Percentiles rank a stretch among this genome's conserved stretches.
Evolutionary conservation across 1,140 invertebrate species (phyloP).

Genomic region (Drosophila subpulchrella): DNA sequence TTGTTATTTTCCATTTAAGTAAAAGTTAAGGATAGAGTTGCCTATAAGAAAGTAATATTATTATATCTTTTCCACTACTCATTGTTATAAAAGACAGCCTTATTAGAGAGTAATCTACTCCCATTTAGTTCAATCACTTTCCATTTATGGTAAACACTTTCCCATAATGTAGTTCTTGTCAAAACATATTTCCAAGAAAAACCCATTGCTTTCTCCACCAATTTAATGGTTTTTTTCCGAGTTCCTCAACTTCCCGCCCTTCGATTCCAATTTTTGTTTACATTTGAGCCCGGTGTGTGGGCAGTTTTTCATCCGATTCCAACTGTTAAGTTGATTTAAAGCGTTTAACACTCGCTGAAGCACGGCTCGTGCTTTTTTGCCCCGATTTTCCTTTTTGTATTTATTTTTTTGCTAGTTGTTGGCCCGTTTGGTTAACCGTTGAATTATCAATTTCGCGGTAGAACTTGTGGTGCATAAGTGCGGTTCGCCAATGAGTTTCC

Average conservation of each 20-base stretch:
- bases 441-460: conserved; percentile 84
- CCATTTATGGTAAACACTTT: too few relatives aligned
- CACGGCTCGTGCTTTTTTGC: conserved; percentile 20
- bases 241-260: neutral
- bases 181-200: too few relatives aligned
- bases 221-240: neutral
- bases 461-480: conserved; percentile 83
- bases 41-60: too few relatives aligned
- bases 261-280: conserved; percentile 26
- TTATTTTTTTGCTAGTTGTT: conserved; percentile 65
- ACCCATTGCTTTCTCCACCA: too few relatives aligned
- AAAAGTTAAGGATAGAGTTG: too few relatives aligned
- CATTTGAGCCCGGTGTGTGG: conserved; percentile 11
- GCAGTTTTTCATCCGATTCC: conserved; percentile 5
- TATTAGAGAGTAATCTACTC: too few relatives aligned
- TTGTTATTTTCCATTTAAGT: too few relatives aligned
- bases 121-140: too few relatives aligned
- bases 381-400: conserved; percentile 22
- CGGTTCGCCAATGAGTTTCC: conserved; percentile 83
- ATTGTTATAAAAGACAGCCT: too few relatives aligned
- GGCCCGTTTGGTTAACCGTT: conserved; percentile 79
- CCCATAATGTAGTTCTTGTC: too few relatives aligned
- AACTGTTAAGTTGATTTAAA: conserved; percentile 68
- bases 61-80: too few relatives aligned
- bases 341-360: conserved; percentile 63